Percentiles rank a stretch among this genome's conserved stretches.
Evolutionary conservation across 92 coral and sea anemone species (phyloP).

Genomic region (Palythoa caribaeorum): DNA sequence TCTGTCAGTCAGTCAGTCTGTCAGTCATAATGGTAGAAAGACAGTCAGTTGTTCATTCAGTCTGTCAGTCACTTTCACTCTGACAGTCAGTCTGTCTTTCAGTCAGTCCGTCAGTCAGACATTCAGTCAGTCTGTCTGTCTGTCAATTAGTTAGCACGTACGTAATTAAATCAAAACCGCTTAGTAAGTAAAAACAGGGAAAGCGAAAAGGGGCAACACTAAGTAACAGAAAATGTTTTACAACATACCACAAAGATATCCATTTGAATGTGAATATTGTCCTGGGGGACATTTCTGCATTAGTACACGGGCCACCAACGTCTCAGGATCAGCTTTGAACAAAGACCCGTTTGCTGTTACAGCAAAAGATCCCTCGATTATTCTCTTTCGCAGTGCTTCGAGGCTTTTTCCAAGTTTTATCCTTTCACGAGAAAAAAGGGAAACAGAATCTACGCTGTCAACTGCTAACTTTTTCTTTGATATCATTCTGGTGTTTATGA

Average conservation of each 20-base stretch:
- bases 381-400: conserved; percentile 12
- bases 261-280: conserved; percentile 22
- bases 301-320: neutral
- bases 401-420: conserved; percentile 3
- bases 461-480: neutral
- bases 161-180: too few species aligned
- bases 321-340: conserved; percentile 7
- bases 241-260: conserved; percentile 38
- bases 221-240: too few species aligned
- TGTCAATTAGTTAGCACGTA: too few species aligned
- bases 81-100: too few species aligned
- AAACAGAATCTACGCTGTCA: neutral
- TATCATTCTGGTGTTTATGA: conserved; percentile 1
- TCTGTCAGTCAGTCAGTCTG: too few species aligned
- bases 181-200: too few species aligned
- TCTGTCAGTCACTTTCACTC: too few species aligned
- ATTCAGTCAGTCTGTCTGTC: too few species aligned
- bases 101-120: too few species aligned
- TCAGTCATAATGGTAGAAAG: too few species aligned
- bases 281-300: conserved; percentile 32
- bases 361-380: neutral
- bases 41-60: too few species aligned
- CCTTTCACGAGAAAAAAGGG: conserved; percentile 2
- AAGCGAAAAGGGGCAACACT: too few species aligned
- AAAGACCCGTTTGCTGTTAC: neutral